Evolutionary conservation across 2,888 invertebrate species (phyloP).

Genomic region (Holacanthella duospinosa): DNA sequence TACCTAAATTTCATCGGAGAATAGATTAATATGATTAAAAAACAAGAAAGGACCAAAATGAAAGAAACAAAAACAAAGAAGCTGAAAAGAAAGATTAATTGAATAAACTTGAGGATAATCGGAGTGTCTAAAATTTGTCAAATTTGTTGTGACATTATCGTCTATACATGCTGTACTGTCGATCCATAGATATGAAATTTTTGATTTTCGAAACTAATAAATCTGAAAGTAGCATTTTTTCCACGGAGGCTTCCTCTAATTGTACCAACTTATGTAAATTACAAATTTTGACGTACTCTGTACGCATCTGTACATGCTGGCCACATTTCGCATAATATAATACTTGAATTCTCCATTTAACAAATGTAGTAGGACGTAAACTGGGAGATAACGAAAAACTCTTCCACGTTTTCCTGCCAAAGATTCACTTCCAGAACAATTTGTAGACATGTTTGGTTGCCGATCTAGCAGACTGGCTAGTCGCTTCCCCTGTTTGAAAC

Average conservation of each 20-base stretch:
- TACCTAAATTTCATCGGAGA: too few relatives aligned
- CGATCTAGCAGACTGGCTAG: neutral
- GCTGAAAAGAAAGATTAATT: too few relatives aligned
- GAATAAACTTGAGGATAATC: too few relatives aligned
- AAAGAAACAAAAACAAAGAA: too few relatives aligned
- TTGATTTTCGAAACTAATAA: neutral
- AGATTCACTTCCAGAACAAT: neutral
- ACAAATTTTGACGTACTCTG: neutral
- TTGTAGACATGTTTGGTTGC: neutral
- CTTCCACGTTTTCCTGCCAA: constrained; percentile 4
- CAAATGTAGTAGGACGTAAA: constrained; percentile 19
- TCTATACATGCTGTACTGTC: too few relatives aligned
- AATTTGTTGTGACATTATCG: too few relatives aligned
- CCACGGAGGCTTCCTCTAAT: neutral
- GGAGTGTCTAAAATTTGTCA: too few relatives aligned
- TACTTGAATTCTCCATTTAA: constrained; percentile 20
- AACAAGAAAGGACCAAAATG: too few relatives aligned
- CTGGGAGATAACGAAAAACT: constrained; percentile 5
- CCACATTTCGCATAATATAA: constrained; percentile 15
- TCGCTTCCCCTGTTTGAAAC: neutral
- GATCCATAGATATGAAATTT: too few relatives aligned
- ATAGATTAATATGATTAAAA: too few relatives aligned
- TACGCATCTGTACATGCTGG: constrained; percentile 15
- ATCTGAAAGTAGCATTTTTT: too few relatives aligned
- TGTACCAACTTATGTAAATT: neutral